Base-by-base conservation (phyloP, 2,888 invertebrate genomes). In the Frankliniella intonsa region DNA sequence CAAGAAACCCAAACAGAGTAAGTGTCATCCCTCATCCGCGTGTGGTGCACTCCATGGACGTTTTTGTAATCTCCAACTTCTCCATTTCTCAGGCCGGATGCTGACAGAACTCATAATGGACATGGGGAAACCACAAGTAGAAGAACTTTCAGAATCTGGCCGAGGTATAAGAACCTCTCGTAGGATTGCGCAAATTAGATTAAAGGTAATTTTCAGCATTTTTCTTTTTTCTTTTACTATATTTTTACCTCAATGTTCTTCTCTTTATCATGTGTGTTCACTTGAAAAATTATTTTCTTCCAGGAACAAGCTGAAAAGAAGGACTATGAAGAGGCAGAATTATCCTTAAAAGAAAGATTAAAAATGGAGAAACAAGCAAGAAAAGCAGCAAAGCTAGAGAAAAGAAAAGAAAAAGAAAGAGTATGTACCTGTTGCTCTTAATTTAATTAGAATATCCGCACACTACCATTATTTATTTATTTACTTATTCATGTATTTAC, bases 141-240 rank as follows among this genome's bases (percentile, higher is more conserved):
- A 80, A 19, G 65, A 69, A 10, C 82, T 80, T 12, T 87, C 88
- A 0, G 88, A 89, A 1, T 90, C 89, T 80, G 86, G 88, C 27
- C 87, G 90, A 22, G 91, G 91, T 0, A 93, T 95, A 8, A 89
- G 97, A 11, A 94, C 95, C 86, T 95, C 95, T 3, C 90, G 96
- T 0, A 90, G 97, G 83, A 95, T 97, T 85, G 97, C 96, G 0
- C 95, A 95, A 87, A 90, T 95, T 86, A 95, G 96, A 87, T 95
- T 96, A 83, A 93, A 92, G 69, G 69, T 76, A 62, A 55, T 17
- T 12, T 17, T 17, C 5, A n/a, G n/a, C n/a, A n/a, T n/a, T n/a
- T n/a, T n/a, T n/a, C n/a, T n/a, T n/a, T 62, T 62, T 62, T 22
- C 22, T n/a, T 76, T 0, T 76, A 10, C 12, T 22, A 22, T 9